Conservation (phyloP, 2,888 invertebrate genomes). For the Agrotis exclamationis region DNA sequence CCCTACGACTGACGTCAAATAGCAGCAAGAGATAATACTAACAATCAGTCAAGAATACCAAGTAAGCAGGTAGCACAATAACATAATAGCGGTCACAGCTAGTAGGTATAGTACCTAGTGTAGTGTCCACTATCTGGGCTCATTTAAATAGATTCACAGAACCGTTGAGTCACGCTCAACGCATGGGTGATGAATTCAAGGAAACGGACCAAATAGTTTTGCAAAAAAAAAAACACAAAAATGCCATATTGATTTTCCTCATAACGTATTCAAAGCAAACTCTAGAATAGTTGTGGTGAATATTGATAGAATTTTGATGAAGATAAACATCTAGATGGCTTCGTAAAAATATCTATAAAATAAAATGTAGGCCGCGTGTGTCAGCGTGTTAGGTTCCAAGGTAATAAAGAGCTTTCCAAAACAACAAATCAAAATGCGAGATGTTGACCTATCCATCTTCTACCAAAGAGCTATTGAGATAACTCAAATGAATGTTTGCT, state of each 20-base stretch:
- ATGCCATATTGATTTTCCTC: conserved; percentile 43
- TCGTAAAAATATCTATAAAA: background rate
- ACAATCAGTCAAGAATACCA: conserved; percentile 8
- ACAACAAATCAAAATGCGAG: background rate
- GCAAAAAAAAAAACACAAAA: conserved; percentile 8
- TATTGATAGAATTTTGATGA: conserved; percentile 12
- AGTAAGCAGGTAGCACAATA: conserved; percentile 6
- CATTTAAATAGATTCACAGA: conserved; percentile 34
- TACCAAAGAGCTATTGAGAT: background rate
- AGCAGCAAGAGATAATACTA: background rate
- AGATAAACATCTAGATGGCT: background rate
- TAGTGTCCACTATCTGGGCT: background rate
- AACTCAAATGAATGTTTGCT: background rate
- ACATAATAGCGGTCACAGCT: background rate
- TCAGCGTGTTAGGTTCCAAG: background rate
- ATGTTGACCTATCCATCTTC: background rate
- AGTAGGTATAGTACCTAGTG: too few relatives aligned
- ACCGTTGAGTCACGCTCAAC: conserved; percentile 34
- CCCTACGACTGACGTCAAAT: background rate
- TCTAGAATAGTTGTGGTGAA: conserved; percentile 11
- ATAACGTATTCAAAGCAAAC: conserved; percentile 24
- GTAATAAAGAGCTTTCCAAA: background rate
- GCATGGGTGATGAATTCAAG: conserved; percentile 25
- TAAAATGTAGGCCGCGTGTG: background rate
- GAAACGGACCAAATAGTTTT: conserved; percentile 19